phyloP scores from a whole-genome alignment of 2,888 invertebrate genomes.

The Mimumesa dahlbomi region DNA sequence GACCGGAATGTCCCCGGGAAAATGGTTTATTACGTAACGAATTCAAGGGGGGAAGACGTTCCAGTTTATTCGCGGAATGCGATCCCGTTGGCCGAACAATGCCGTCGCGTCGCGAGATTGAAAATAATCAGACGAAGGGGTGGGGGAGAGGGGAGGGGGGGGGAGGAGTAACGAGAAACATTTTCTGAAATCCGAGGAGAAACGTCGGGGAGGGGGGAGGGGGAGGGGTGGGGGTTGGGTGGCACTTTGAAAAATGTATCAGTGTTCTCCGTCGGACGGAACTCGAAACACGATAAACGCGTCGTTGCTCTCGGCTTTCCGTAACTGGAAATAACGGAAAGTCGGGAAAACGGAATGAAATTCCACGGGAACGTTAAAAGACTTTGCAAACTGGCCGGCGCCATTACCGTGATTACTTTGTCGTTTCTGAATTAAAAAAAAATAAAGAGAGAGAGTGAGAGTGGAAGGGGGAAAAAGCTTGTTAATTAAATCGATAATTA shows the following conservation, averaged over 20 bases:
- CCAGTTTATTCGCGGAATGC: constrained; percentile 7
- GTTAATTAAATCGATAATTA: too few species aligned
- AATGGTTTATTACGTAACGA: neutral
- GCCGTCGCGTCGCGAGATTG: constrained; percentile 16
- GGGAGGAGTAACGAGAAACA: neutral
- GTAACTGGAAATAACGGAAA: neutral
- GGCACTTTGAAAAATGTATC: constrained; percentile 18
- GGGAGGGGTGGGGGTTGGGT: neutral
- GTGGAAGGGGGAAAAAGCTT: too few species aligned
- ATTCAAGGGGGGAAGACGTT: neutral
- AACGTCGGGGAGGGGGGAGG: constrained; percentile 10
- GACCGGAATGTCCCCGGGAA: too few species aligned
- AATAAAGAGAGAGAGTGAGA: too few species aligned
- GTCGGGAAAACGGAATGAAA: neutral
- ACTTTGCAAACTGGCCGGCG: neutral
- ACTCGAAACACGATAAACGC: constrained; percentile 6
- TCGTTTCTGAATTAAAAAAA: constrained; percentile 2
- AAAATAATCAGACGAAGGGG: constrained; percentile 3
- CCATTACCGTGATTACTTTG: constrained; percentile 7
- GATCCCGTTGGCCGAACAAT: neutral
- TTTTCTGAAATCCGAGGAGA: constrained; percentile 23
- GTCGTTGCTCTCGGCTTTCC: neutral
- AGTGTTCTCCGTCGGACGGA: constrained; percentile 1
- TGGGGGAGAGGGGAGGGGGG: too few species aligned
- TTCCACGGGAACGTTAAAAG: neutral